These are phyloP conservation scores for Sandelia bainsii DNA, from an alignment of 2,797 vertebrate species.

Conservation along the genomic window DNA sequence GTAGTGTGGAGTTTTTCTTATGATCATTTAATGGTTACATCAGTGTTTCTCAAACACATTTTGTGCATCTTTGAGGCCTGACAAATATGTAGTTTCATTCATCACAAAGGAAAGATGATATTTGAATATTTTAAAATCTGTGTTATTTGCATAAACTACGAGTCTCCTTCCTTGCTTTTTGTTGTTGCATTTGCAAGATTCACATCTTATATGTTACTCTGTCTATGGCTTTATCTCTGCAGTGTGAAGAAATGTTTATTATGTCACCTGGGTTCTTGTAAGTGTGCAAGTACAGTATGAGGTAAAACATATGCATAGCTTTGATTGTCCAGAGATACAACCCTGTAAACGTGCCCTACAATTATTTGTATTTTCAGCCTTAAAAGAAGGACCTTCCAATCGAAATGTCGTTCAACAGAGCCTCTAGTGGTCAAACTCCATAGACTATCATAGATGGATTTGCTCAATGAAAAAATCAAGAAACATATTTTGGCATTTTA, in stretches of 20 bases:
- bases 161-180: not conserved
- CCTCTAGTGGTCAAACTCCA: constrained; percentile 13
- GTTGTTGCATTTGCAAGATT: not conserved
- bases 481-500: constrained; percentile 23
- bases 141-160: not conserved
- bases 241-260: not conserved
- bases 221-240: not conserved
- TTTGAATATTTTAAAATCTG: constrained; percentile 3
- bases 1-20: not conserved
- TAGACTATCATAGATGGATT: not conserved
- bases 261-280: not conserved
- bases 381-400: not conserved
- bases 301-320: not conserved
- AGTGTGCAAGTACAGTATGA: not conserved
- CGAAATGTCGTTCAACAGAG: not conserved
- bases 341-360: not conserved
- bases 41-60: not conserved
- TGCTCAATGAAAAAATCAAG: constrained; percentile 9
- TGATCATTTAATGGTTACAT: not conserved
- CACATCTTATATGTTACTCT: too few species aligned
- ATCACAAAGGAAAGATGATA: not conserved
- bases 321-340: not conserved
- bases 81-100: not conserved
- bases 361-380: not conserved
- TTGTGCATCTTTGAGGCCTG: not conserved